Conservation (phyloP, 2,113 vertebrate genomes). For the Ochotona princeps region DNA sequence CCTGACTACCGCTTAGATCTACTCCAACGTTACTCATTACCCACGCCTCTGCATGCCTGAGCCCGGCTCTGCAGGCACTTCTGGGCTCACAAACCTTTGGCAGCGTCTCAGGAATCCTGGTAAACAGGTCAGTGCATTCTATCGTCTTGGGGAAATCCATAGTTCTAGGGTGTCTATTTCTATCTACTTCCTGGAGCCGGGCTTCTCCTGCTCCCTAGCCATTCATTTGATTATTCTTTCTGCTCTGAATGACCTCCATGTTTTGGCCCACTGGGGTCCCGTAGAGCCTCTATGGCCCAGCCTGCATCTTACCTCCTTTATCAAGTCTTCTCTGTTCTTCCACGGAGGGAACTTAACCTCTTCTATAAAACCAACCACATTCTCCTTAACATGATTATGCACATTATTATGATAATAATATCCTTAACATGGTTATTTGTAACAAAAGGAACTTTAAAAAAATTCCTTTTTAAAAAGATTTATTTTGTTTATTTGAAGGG, state of each 20-base stretch:
- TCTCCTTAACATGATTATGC: background rate
- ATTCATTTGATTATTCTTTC: background rate
- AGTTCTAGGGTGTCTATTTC: background rate
- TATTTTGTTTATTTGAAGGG: too few relatives aligned
- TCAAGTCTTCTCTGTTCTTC: background rate
- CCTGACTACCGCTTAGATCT: background rate
- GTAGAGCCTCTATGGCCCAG: background rate
- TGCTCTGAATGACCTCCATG: background rate
- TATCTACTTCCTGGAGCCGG: background rate
- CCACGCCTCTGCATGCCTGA: background rate
- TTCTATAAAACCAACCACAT: background rate
- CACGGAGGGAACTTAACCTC: background rate
- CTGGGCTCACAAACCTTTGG: background rate
- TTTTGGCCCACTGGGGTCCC: background rate
- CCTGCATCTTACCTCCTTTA: background rate
- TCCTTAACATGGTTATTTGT: too few relatives aligned
- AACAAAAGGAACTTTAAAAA: too few relatives aligned
- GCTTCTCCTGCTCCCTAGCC: too few relatives aligned
- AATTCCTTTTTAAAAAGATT: too few relatives aligned
- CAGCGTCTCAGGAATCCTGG: background rate
- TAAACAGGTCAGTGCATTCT: background rate
- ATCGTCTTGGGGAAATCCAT: background rate
- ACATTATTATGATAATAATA: too few relatives aligned
- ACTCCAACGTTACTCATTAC: background rate
- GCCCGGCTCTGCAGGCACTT: background rate